Evolutionary conservation across 2,113 vertebrate genomes (phyloP).

Genomic region (Ellobius talpinus): DNA sequence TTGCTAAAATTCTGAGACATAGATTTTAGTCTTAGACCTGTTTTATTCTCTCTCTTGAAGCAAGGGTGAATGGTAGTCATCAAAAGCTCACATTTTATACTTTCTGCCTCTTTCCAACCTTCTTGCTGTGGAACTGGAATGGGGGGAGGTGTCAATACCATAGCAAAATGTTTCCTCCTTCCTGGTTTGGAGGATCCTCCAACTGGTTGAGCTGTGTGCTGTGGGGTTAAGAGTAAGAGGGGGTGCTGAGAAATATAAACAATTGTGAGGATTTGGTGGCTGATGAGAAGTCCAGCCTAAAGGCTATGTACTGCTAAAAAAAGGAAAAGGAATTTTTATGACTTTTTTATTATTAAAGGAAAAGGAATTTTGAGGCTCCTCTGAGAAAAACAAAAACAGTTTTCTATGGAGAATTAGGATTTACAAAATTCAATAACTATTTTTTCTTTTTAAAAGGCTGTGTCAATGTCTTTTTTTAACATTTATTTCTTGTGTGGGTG

Average conservation of each 20-base stretch:
- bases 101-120: slow-evolving; percentile 32
- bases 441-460: slow-evolving; percentile 28
- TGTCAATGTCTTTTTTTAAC: neutral
- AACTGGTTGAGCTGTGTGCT: slow-evolving; percentile 42
- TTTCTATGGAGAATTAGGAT: slow-evolving; percentile 18
- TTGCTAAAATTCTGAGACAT: slow-evolving; percentile 48
- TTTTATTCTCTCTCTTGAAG: slow-evolving; percentile 48
- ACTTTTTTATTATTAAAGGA: no score
- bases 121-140: slow-evolving; percentile 53
- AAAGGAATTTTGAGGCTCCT: neutral
- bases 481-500: neutral
- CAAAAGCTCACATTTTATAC: slow-evolving; percentile 59
- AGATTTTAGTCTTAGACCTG: neutral
- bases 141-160: neutral
- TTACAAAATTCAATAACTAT: neutral
- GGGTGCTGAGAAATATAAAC: slow-evolving; percentile 42
- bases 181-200: slow-evolving; percentile 47
- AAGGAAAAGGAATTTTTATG: neutral
- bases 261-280: slow-evolving; percentile 22
- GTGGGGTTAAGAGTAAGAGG: slow-evolving; percentile 15
- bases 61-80: neutral
- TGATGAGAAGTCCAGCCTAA: slow-evolving; percentile 47
- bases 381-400: slow-evolving; percentile 43
- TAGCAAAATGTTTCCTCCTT: slow-evolving; percentile 6
- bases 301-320: neutral